Base-by-base conservation (phyloP, 2,113 vertebrate species). In the Oreochromis aureus region DNA sequence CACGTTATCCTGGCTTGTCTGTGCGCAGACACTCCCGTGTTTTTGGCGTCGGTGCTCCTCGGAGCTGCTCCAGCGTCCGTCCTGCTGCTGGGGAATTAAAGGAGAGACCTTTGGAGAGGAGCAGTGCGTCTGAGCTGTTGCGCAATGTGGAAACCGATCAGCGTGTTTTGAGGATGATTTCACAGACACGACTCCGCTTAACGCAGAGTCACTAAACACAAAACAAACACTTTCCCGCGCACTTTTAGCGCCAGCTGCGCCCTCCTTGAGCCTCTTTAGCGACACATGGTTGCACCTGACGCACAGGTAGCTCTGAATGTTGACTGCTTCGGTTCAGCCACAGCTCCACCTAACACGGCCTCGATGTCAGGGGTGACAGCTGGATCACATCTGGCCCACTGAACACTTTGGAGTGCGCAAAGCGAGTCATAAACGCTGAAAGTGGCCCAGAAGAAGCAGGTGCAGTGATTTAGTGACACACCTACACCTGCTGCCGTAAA, bases 111-210 rank as follows among this genome's bases (percentile, higher is more conserved):
- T 83, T 11, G 16, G 6, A 11, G 53, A 3, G 41, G 84, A 86
- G 89, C 81, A 3, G 46, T 78, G 85, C 66, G 69, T 54, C 82
- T 39, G 80, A 48, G 48, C 51, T 2, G 86, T 86, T 87, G 85
- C 79, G 54, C 83, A 91, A 91, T 36, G 86, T 30, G 16, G 30
- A 66, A 3, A 39, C 34, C 24, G 58, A 87, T 61, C 59, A 16
- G 80, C 11, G 4, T 15, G 51, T 55, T 86, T 66, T 79, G 53
- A 78, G 73, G 46, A 51, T 10, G 46, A 58, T 15, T 44, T 56
- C 51, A 27, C 59, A 53, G 10, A 48, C 69, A 73, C 41, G 22
- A 27, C 44, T 78, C 44, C 44, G 44, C 24, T 51, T 48, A 2
- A 19, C 16, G 10, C 69, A 48, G 71, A 73, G 2, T 7, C 13